Base-by-base conservation (phyloP, 1,140 invertebrate genomes). In the Oncopeltus fasciatus region DNA sequence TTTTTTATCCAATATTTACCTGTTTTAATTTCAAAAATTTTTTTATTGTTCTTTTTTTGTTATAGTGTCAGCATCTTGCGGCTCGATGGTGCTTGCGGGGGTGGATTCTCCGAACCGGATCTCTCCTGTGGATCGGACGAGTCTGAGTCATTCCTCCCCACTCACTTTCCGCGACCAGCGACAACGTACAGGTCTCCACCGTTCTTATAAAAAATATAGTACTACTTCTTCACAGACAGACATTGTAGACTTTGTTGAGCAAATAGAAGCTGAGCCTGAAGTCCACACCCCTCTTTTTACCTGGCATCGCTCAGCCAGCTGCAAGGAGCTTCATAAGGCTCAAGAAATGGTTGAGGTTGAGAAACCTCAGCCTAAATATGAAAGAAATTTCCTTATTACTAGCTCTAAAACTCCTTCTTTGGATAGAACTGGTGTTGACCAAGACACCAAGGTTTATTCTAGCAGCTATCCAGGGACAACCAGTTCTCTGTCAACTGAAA, bases 401-500 rank as follows among this genome's bases (percentile, higher is more conserved):
- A 68, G 66, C 12, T 68, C 63, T 46, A 70, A 69, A 64, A 67
- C 66, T 31, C 68, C 67, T 31, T 69, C 68, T 3, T 63, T 70
- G 4, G 69, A 70, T 53, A 62, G 67, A 27, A 62, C 57, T 56
- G 31, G 24, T 53, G 63, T 64, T 20, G 67, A 67, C 38, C 60
- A 58, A 20, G 77, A 79, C 49, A 69, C 69, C 16, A 83, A 84
- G 66, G 81, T 88, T 0, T 90, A 89, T 72, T 89, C 87, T 28
- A 88, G 86, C 66, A 88, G 86, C 69, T 91, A 89, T 73, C 88
- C 88, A 9, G 88, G 87, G 29, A 88, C 84, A 16, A 83, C 84
- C 2, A 80, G 80, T 64, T 80, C 69, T 58, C 62, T 75, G 69
- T 80, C 76, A 72, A 78, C 76, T 74, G 80, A 76, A 74, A 84